phyloP scores from a whole-genome alignment of 2,888 invertebrate species.

The Eucriotettix oculatus region DNA sequence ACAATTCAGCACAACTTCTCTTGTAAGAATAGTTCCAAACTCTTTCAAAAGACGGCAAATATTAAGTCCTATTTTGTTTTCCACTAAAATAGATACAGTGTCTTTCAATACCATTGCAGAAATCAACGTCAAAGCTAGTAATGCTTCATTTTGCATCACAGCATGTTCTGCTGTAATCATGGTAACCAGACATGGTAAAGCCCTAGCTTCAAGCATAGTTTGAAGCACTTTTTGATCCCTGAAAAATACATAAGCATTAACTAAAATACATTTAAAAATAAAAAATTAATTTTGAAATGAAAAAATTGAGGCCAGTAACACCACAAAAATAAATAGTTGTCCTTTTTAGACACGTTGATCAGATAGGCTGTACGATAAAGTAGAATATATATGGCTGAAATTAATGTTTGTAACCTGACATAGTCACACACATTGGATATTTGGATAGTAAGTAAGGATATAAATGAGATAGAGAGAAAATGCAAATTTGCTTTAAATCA shows the following conservation, averaged over 20 bases:
- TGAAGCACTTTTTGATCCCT: conserved; percentile 28
- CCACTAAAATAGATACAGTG: conserved; percentile 22
- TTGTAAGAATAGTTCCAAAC: conserved; percentile 1
- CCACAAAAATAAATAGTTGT: background rate
- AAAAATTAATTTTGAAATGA: no score
- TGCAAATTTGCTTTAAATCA: no score
- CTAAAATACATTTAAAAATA: no score
- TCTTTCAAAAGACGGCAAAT: conserved; percentile 29
- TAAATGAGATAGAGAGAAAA: no score
- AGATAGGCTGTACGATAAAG: no score
- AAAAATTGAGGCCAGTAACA: background rate
- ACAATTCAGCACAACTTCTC: conserved; percentile 16
- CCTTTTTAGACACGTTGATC: no score
- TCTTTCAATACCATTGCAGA: conserved; percentile 23
- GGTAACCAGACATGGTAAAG: conserved; percentile 55
- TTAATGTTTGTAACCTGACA: no score
- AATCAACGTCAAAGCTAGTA: conserved; percentile 52
- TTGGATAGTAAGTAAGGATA: no score
- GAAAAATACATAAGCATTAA: conserved; percentile 8
- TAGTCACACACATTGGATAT: no score
- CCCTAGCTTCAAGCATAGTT: conserved; percentile 38
- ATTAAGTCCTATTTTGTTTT: conserved; percentile 35
- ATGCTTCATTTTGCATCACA: conserved; percentile 76
- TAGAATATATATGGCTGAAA: no score
- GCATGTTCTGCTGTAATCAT: conserved; percentile 73